phyloP scores from a whole-genome alignment of 2,888 invertebrate genomes.

The Erannis defoliaria region DNA sequence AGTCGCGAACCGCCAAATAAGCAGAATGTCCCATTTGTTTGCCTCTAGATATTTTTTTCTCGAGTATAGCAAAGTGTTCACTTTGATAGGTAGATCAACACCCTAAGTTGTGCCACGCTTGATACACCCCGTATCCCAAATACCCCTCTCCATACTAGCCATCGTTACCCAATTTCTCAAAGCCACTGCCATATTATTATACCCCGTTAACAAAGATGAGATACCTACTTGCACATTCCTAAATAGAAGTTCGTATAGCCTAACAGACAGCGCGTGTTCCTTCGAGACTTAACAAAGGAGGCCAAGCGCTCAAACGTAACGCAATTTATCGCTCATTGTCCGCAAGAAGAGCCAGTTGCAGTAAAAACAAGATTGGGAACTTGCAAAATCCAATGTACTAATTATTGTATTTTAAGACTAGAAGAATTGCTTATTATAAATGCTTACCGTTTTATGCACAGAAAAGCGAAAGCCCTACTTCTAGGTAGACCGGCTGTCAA shows the following conservation, averaged over 20 bases:
- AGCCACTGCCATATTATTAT: neutral
- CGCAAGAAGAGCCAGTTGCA: slow-evolving; percentile 13
- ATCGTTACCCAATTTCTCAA: neutral
- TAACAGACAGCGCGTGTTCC: slow-evolving; percentile 21
- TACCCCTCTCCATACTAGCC: neutral
- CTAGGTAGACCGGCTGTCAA: too few relatives aligned
- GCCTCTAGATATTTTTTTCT: too few relatives aligned
- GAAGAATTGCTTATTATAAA: too few relatives aligned
- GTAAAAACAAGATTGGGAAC: slow-evolving; percentile 12
- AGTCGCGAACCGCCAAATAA: too few relatives aligned
- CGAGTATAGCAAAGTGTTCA: too few relatives aligned
- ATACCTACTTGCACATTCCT: neutral
- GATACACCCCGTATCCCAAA: too few relatives aligned
- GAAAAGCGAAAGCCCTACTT: too few relatives aligned
- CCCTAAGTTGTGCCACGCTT: too few relatives aligned
- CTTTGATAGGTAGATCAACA: too few relatives aligned
- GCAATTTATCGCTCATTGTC: slow-evolving; percentile 30
- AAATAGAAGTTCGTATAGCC: neutral
- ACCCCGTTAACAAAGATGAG: neutral
- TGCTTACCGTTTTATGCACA: too few relatives aligned
- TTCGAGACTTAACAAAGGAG: slow-evolving; percentile 26
- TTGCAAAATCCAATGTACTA: slow-evolving; percentile 3
- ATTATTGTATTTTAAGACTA: slow-evolving; percentile 1
- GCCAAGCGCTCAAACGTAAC: slow-evolving; percentile 17
- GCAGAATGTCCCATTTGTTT: too few relatives aligned